Base-by-base conservation (phyloP, 2,113 vertebrate species). In the Protomyctophum bolini region DNA sequence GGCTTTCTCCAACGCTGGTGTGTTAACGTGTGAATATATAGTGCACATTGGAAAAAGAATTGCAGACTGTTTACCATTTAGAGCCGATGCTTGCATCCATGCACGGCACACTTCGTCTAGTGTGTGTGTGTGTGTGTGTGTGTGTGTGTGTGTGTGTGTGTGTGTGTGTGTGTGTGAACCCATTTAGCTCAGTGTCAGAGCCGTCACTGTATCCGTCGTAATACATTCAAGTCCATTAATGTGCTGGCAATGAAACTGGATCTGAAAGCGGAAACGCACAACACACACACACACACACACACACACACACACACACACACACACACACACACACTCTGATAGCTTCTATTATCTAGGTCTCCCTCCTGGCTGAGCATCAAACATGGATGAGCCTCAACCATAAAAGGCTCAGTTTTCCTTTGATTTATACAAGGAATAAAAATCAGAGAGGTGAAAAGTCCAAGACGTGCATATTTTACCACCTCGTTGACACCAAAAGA, bases 401-500 rank as follows among this genome's bases (percentile, higher is more conserved):
- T 91, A 91, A 88, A 91, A 87, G 84, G 86, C 87, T 88, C 85
- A 83, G 81, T 89, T 91, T 86, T 88, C 85, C 87, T 89, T 88
- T 91, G 89, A 91, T 89, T 88, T 89, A 89, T 88, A 91, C 87
- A 91, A 88, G 87, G 85, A 87, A 91, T 88, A 87, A 89, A 89
- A 89, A 86, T 87, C 51, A 75, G 77, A 88, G 88, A 91, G 87
- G 86, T 89, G 87, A 91, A 88, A 88, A 89, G 87, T 91, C 89
- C 89, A 91, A 87, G 85, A 74, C 73, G 87, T 91, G 76, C 85
- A 89, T 91, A 86, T 88, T 87, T 89, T 86, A 88, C 82, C 74
- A 70, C 58, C 78, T 83, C 14, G 66, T 84, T 81, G 78, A 89
- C 89, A 90, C 87, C 87, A 89, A 86, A 90, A 81, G 86, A 81